Evolutionary conservation across 2,888 invertebrate genomes (phyloP).

Genomic region (Parascotia fuliginaria): DNA sequence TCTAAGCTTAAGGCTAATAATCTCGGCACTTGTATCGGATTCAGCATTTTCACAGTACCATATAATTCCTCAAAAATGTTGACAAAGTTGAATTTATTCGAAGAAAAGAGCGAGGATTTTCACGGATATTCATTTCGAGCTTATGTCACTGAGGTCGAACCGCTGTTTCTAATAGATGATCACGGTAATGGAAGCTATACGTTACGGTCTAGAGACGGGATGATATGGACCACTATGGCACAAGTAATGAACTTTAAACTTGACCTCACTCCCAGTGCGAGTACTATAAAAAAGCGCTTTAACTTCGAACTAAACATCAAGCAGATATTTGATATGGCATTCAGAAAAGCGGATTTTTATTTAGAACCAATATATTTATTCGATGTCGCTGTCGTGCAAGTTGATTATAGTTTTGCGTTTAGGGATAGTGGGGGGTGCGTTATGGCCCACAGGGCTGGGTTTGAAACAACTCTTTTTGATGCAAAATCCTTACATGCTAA

Average conservation of each 20-base stretch:
- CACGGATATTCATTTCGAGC: constrained; percentile 62
- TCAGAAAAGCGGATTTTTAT: constrained; percentile 67
- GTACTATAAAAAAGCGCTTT: constrained; percentile 55
- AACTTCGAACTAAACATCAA: constrained; percentile 63
- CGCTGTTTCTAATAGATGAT: constrained; percentile 57
- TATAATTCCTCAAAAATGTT: constrained; percentile 41
- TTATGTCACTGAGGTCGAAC: constrained; percentile 54
- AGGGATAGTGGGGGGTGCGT: constrained; percentile 76
- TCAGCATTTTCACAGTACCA: constrained; percentile 45
- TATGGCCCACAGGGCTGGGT: constrained; percentile 66
- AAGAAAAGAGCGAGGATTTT: constrained; percentile 63
- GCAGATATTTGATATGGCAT: constrained; percentile 62
- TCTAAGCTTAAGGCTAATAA: constrained; percentile 58
- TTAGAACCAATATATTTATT: constrained; percentile 72
- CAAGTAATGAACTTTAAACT: constrained; percentile 70
- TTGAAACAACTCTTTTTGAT: constrained; percentile 68
- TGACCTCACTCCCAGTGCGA: constrained; percentile 55
- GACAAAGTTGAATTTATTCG: constrained; percentile 50
- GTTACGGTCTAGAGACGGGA: constrained; percentile 65
- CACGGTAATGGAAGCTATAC: constrained; percentile 54
- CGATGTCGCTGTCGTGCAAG: constrained; percentile 64
- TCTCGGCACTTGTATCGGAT: constrained; percentile 70
- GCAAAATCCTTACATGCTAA: constrained; percentile 53
- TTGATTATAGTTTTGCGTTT: constrained; percentile 65
- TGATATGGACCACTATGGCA: constrained; percentile 67